Conservation (phyloP, 2,888 invertebrate genomes). For the Spatulosminthurus flaviceps region DNA sequence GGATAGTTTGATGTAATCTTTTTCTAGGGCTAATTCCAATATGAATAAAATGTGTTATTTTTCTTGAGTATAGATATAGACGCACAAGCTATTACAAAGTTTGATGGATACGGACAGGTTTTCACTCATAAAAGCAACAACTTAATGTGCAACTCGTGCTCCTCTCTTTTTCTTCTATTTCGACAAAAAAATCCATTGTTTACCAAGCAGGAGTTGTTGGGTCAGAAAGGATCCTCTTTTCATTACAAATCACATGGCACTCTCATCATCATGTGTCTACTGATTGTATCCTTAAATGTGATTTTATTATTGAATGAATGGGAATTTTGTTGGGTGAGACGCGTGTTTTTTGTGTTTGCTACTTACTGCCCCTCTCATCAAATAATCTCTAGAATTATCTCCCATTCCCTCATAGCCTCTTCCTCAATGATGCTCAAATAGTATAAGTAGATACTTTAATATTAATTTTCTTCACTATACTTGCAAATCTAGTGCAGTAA, state of each 20-base stretch:
- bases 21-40: neutral
- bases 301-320: neutral
- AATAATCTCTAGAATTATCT: too few relatives aligned
- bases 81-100: slow-evolving; percentile 1
- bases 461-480: too few relatives aligned
- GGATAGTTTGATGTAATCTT: neutral
- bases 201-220: neutral
- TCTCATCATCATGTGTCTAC: too few relatives aligned
- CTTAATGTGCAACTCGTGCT: neutral
- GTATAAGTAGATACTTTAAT: too few relatives aligned
- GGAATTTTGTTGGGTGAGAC: too few relatives aligned
- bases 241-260: neutral
- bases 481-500: too few relatives aligned
- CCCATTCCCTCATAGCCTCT: too few relatives aligned
- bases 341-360: too few relatives aligned
- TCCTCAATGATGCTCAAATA: too few relatives aligned
- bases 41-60: slow-evolving; percentile 1
- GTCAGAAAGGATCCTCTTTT: neutral
- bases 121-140: neutral
- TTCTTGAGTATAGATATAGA: too few relatives aligned
- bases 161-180: neutral
- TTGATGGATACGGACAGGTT: neutral
- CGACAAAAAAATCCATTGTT: neutral
- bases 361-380: too few relatives aligned
- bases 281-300: neutral